phyloP scores from a whole-genome alignment of 2,797 vertebrate genomes.

The Hylomyscus alleni region DNA sequence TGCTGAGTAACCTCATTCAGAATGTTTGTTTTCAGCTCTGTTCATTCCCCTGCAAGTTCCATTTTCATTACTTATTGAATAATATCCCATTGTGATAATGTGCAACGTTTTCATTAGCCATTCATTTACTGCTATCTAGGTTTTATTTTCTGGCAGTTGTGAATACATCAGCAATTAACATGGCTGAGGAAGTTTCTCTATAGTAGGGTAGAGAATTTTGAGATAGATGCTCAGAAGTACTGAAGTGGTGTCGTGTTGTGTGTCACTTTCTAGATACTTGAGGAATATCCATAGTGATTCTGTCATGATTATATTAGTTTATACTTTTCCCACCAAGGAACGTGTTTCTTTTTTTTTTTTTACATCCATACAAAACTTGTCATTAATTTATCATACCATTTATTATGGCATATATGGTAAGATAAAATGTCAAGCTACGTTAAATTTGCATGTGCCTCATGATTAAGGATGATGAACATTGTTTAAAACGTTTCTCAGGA shows the following conservation, averaged over 20 bases:
- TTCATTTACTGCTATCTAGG: not conserved
- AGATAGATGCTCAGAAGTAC: not conserved
- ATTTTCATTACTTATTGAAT: not conserved
- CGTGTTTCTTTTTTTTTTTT: not conserved
- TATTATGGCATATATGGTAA: not conserved
- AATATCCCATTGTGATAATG: not conserved
- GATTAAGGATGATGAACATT: not conserved
- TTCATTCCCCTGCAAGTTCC: too few relatives aligned
- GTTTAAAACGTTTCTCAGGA: not conserved
- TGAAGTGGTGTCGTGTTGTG: not conserved
- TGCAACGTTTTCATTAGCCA: not conserved
- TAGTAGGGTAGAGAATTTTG: not conserved
- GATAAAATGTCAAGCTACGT: not conserved
- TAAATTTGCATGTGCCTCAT: not conserved
- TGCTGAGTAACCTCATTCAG: not conserved
- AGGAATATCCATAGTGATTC: not conserved
- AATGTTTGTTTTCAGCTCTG: not conserved
- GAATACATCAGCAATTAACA: not conserved
- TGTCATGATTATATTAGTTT: not conserved
- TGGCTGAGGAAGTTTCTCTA: not conserved
- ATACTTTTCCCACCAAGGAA: not conserved
- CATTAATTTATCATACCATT: not conserved
- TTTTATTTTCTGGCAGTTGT: not conserved
- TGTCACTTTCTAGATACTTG: not conserved
- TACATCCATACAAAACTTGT: not conserved